Evolutionary conservation across 2,797 vertebrate genomes (phyloP).

Genomic region (Gila robusta): DNA sequence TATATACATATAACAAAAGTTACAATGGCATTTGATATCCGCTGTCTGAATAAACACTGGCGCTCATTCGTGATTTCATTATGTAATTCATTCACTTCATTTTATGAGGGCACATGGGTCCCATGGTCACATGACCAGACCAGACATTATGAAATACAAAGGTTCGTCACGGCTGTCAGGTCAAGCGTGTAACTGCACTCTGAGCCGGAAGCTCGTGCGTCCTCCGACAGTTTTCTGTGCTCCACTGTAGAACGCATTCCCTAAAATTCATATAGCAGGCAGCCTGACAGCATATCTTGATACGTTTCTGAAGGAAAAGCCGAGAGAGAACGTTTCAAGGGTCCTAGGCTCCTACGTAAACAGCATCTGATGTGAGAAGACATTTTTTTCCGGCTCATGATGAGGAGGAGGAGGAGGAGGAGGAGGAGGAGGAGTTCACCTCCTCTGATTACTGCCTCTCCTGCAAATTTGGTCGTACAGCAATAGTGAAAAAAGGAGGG

Average conservation of each 20-base stretch:
- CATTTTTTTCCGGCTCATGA: conserved; percentile 51
- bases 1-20: not conserved
- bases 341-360: conserved; percentile 46
- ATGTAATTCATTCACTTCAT: conserved; percentile 60
- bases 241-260: conserved; percentile 56
- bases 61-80: conserved; percentile 33
- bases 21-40: not conserved
- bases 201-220: conserved; percentile 64
- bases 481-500: conserved; percentile 44
- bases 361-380: conserved; percentile 42
- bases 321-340: conserved; percentile 30
- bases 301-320: conserved; percentile 56
- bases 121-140: conserved; percentile 68
- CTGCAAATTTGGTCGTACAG: conserved; percentile 64
- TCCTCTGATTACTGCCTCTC: conserved; percentile 66
- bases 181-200: conserved; percentile 60
- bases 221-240: conserved; percentile 58
- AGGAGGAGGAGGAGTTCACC: conserved; percentile 51
- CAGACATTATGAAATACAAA: conserved; percentile 64
- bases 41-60: conserved; percentile 16
- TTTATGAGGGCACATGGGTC: conserved; percentile 59
- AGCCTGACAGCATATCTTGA: conserved; percentile 64
- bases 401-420: conserved; percentile 42
- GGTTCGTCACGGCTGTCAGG: conserved; percentile 73
- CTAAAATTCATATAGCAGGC: conserved; percentile 67